A percentile compares a stretch with the other conserved stretches of the same genome.
Evolutionary conservation across 2,113 vertebrate species (phyloP).

Genomic region (Motacilla tschutschensis): DNA sequence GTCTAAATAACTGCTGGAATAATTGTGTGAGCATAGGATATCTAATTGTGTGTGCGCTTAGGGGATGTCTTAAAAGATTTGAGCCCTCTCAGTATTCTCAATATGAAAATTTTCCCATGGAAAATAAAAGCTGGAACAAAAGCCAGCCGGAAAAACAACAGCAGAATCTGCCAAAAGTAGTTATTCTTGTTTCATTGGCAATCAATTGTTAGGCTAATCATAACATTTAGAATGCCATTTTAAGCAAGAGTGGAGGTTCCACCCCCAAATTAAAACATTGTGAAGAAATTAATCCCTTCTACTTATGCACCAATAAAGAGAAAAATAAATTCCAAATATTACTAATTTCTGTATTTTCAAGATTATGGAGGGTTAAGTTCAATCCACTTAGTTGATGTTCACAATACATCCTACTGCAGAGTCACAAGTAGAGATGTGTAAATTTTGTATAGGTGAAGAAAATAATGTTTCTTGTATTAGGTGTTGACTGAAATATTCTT

Average conservation of each 20-base stretch:
- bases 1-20: conserved; percentile 29
- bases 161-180: conserved; percentile 37
- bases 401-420: neutral
- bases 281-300: neutral
- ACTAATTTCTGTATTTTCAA: neutral
- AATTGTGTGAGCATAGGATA: conserved; percentile 30
- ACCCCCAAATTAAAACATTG: conserved; percentile 11
- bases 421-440: neutral
- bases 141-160: conserved; percentile 23
- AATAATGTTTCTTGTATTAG: neutral
- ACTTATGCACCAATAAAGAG: neutral
- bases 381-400: neutral
- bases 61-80: conserved; percentile 50
- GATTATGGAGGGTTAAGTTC: neutral
- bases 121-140: conserved; percentile 37
- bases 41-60: conserved; percentile 16
- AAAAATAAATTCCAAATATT: neutral
- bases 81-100: conserved; percentile 15
- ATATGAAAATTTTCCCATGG: conserved; percentile 26
- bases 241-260: conserved; percentile 18
- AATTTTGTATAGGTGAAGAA: neutral
- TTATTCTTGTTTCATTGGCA: conserved; percentile 43
- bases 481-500: neutral
- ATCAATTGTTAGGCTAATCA: conserved; percentile 26
- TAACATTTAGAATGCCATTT: conserved; percentile 26